These are phyloP conservation scores for Pardosa pseudoannulata DNA, from an alignment of 2,888 invertebrate genomes.

Conservation along the genomic window DNA sequence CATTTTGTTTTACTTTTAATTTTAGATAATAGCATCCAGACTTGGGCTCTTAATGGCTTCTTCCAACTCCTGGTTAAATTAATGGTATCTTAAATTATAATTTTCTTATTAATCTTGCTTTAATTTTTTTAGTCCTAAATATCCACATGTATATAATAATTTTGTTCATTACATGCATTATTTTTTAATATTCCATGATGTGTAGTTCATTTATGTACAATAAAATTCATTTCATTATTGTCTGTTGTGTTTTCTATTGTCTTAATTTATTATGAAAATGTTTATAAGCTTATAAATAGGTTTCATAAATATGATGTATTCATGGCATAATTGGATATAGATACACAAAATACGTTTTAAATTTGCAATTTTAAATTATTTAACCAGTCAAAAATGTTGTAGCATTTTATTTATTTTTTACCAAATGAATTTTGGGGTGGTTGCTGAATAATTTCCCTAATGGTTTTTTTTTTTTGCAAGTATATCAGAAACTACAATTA, in stretches of 20 bases:
- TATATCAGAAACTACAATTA: too few relatives aligned
- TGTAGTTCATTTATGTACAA: slow-evolving; percentile 66
- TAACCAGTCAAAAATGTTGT: too few relatives aligned
- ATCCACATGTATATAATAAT: slow-evolving; percentile 39
- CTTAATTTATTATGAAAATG: too few relatives aligned
- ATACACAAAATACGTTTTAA: too few relatives aligned
- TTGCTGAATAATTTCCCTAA: too few relatives aligned
- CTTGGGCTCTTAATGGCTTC: slow-evolving; percentile 46
- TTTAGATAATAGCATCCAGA: slow-evolving; percentile 57
- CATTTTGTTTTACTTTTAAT: slow-evolving; percentile 32
- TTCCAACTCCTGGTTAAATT: slow-evolving; percentile 40
- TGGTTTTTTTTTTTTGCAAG: too few relatives aligned
- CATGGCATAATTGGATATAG: too few relatives aligned
- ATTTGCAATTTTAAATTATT: too few relatives aligned
- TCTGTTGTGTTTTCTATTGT: slow-evolving; percentile 13
- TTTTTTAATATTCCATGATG: slow-evolving; percentile 54
- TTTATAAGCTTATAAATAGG: too few relatives aligned
- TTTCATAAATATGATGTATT: too few relatives aligned
- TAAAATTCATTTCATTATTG: slow-evolving; percentile 66
- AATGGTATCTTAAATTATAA: slow-evolving; percentile 45
- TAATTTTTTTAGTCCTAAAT: slow-evolving; percentile 5
- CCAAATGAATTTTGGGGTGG: too few relatives aligned
- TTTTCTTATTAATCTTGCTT: slow-evolving; percentile 14
- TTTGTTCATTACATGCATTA: slow-evolving; percentile 28
- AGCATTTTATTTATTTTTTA: too few relatives aligned